phyloP scores from a whole-genome alignment of 2,113 vertebrate species.

The Porphyrio hochstetteri region DNA sequence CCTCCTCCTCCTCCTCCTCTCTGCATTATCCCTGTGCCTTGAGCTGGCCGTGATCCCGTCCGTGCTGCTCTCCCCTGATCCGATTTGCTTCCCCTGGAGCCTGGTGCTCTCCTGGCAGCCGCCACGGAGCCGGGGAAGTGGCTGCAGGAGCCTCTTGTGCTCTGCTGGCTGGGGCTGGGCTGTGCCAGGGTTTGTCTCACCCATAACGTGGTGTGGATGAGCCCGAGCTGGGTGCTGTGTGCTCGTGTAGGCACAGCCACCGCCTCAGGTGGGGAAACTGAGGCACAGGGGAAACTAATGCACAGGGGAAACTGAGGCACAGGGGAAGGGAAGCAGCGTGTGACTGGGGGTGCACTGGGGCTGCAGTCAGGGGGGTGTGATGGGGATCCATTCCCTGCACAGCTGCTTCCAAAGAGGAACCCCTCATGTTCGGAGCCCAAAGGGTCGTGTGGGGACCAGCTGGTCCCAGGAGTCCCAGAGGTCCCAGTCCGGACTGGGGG shows the following conservation, averaged over 20 bases:
- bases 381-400: neutral
- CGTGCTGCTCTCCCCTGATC: neutral
- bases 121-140: neutral
- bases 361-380: accelerated
- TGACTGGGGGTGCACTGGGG: too few species aligned
- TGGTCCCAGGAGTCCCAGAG: neutral
- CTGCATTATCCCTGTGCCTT: neutral
- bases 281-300: conserved; percentile 38
- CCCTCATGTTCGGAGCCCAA: neutral
- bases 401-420: neutral
- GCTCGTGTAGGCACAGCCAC: neutral
- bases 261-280: neutral
- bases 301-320: conserved; percentile 19
- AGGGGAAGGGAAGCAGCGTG: accelerated
- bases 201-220: accelerated
- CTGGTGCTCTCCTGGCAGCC: neutral
- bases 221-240: neutral
- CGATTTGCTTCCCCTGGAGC: conserved; percentile 33
- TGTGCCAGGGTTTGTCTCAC: accelerated
- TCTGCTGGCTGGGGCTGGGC: neutral
- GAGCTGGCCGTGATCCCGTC: neutral
- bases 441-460: neutral
- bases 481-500: too few species aligned
- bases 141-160: neutral
- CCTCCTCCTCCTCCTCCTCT: neutral